phyloP scores from a whole-genome alignment of 2,888 invertebrate genomes.

The Ptilodon capucinus region DNA sequence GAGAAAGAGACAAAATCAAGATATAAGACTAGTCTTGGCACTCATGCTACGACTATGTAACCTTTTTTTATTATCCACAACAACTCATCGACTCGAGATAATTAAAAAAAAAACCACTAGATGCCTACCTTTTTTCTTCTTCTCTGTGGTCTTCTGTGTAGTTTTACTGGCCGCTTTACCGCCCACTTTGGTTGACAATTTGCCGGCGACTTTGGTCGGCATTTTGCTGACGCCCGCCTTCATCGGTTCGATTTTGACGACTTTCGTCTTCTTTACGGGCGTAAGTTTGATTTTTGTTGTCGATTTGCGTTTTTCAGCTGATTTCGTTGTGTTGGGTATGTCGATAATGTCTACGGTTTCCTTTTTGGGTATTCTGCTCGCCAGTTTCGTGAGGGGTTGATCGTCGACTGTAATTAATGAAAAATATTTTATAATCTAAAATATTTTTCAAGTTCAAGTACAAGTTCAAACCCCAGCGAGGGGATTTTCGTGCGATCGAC shows the following conservation, averaged over 20 bases:
- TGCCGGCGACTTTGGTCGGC: too few relatives aligned
- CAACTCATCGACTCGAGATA: slow-evolving; percentile 38
- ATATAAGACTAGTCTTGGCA: too few relatives aligned
- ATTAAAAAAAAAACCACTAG: slow-evolving; percentile 5
- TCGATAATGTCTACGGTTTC: slow-evolving; percentile 62
- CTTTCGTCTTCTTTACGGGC: slow-evolving; percentile 57
- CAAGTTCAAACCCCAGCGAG: too few relatives aligned
- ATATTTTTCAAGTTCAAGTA: too few relatives aligned
- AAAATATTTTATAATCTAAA: too few relatives aligned
- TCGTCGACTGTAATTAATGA: slow-evolving; percentile 63
- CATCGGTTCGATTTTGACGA: slow-evolving; percentile 44
- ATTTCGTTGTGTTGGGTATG: slow-evolving; percentile 56
- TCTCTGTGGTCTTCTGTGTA: slow-evolving; percentile 37
- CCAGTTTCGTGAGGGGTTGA: slow-evolving; percentile 66
- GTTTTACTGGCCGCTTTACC: slow-evolving; percentile 26
- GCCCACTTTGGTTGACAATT: too few relatives aligned
- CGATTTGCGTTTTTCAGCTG: slow-evolving; percentile 62
- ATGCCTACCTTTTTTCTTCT: slow-evolving; percentile 77
- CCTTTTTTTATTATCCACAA: slow-evolving; percentile 27
- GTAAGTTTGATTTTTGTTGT: slow-evolving; percentile 50
- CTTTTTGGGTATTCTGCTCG: slow-evolving; percentile 68
- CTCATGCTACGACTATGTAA: too few relatives aligned
- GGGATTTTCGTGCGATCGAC: too few relatives aligned
- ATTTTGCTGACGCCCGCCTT: slow-evolving; percentile 60
- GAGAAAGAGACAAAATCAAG: too few relatives aligned